Conservation (phyloP, 2,113 vertebrate species). For the Nothobranchius kuhntae region DNA sequence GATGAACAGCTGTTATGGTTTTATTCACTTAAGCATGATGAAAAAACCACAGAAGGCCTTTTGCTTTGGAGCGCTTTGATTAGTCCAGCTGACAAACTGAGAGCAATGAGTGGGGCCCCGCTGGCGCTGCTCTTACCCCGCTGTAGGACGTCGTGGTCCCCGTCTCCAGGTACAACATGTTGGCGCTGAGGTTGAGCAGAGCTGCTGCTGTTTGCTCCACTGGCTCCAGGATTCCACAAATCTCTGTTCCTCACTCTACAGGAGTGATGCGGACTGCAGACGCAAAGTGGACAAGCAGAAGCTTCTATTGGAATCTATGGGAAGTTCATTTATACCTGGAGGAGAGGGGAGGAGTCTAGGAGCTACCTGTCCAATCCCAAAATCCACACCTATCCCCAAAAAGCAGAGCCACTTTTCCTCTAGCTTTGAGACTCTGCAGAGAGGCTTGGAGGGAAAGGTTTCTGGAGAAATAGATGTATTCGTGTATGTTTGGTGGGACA, state of each 20-base stretch:
- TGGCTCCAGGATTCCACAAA: constrained; percentile 95
- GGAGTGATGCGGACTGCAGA: constrained; percentile 73
- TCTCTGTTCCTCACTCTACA: constrained; percentile 84
- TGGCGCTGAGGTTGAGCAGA: constrained; percentile 97
- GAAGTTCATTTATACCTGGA: constrained; percentile 91
- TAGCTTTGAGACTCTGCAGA: constrained; percentile 82
- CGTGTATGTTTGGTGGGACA: too few relatives aligned
- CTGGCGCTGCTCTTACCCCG: constrained; percentile 86
- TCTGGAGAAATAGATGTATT: too few relatives aligned
- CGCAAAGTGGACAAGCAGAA: constrained; percentile 82
- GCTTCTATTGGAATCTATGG: constrained; percentile 88
- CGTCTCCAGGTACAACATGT: constrained; percentile 99
- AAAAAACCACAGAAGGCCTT: background rate
- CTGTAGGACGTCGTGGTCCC: constrained; percentile 92
- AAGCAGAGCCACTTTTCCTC: constrained; percentile 77
- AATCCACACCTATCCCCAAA: constrained; percentile 82
- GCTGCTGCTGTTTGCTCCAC: constrained; percentile 94
- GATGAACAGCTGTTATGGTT: background rate
- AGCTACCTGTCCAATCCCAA: constrained; percentile 95
- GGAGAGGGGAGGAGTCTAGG: constrained; percentile 85
- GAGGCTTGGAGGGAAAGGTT: background rate
- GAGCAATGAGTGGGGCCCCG: constrained; percentile 1
- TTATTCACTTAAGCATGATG: too few relatives aligned
- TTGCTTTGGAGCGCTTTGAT: background rate
- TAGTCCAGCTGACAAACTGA: constrained; percentile 3